Percentiles rank a stretch among this genome's conserved stretches.
These are phyloP conservation scores for Trichoplusia ni DNA, from an alignment of 1,140 invertebrate genomes.

Conservation along the genomic window DNA sequence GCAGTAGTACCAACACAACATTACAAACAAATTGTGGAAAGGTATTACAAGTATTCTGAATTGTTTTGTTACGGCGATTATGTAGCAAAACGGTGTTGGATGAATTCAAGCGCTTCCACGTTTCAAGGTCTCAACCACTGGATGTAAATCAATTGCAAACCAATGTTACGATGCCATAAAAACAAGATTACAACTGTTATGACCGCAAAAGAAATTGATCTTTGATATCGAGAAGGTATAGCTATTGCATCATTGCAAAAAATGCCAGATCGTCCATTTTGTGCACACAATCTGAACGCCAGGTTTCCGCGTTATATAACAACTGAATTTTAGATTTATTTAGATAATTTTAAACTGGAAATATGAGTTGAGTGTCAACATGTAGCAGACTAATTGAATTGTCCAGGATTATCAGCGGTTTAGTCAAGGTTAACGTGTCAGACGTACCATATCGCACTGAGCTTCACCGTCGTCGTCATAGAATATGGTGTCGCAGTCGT, in stretches of 20 bases:
- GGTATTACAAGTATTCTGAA: constrained; percentile 6
- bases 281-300: constrained; percentile 44
- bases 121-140: constrained; percentile 10
- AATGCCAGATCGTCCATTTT: constrained; percentile 56
- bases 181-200: neutral
- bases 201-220: constrained; percentile 27
- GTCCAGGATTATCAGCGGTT: constrained; percentile 29
- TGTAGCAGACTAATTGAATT: constrained; percentile 33
- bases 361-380: constrained; percentile 10
- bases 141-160: constrained; percentile 4
- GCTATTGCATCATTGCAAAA: constrained; percentile 43
- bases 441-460: constrained; percentile 77
- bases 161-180: constrained; percentile 9
- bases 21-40: too few species aligned
- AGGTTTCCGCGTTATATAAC: constrained; percentile 55
- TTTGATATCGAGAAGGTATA: neutral
- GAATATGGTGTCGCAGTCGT: constrained; percentile 71
- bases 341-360: constrained; percentile 5
- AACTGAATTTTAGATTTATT: neutral
- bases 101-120: constrained; percentile 11
- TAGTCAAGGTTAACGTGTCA: constrained; percentile 36
- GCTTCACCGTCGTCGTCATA: constrained; percentile 77
- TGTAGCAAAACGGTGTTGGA: constrained; percentile 8
- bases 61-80: constrained; percentile 6
- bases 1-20: too few species aligned